Base-by-base conservation (phyloP, 2,797 vertebrate species). In the Rhinophrynus dorsalis region DNA sequence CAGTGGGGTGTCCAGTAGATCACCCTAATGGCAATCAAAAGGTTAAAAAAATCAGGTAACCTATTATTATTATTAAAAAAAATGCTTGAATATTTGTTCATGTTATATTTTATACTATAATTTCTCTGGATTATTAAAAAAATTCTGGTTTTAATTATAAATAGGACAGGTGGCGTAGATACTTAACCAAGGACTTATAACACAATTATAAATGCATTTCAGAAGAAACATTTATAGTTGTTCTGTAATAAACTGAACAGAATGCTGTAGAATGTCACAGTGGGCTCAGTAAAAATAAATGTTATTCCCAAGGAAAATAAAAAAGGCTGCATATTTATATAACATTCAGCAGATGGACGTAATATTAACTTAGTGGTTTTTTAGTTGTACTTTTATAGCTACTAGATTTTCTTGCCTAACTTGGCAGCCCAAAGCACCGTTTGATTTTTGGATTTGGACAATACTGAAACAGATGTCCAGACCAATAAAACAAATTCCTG, bases 371-470 rank as follows among this genome's bases (percentile, higher is more conserved):
- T 92, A 93, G 92, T 92, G 86, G 89, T 91, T 92, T 96, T 95
- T 95, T 78, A 92, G 95, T 94, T 96, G 92, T 91, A 90, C 91
- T 91, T 96, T 97, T 93, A 95, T 90, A 88, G 93, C 93, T 89
- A 89, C 86, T 90, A 83, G 88, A 89, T 94, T 95, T 94, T 91
- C 89, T 91, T 92, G 90, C 84, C 90, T 90, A 90, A 92, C 94
- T 98, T 94, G 92, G 94, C 94, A 90, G 91, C 87, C 92, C 87
- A 79, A 80, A 93, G 89, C 93, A 94, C 92, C 93, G 91, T 94
- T 95, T 96, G 96, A 98, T 95, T 90, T 96, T 96, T 94, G 96
- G 94, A 98, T 96, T 95, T 97, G 95, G 96, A 97, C 96, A 98
- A 95, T 96, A 92, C 95, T 93, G 94, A 94, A 98, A 96, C 97